Base-by-base conservation (phyloP, 2,888 invertebrate species). In the Eretmocerus hayati region DNA sequence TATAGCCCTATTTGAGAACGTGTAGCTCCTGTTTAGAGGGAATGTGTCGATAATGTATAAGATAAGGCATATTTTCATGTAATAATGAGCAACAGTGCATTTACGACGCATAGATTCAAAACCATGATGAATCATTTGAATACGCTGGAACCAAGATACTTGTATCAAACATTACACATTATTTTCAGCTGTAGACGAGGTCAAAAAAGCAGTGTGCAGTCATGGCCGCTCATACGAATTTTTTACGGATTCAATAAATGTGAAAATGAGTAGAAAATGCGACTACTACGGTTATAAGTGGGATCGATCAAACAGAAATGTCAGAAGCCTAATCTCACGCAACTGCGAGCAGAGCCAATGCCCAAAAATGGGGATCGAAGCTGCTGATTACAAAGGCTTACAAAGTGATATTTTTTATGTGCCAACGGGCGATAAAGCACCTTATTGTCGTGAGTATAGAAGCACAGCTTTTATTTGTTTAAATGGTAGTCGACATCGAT, bases 221-320 rank as follows among this genome's bases (percentile, higher is more conserved):
- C 82, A 82, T 56, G 80, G 80, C 1, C 74, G 80, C 2, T 74
- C 82, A 0, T 77, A 80, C 53, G 56, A 76, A 2, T 75, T 80
- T 21, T 78, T 81, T 56, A 81, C 76, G 0, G 80, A 81, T 59
- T 78, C 80, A 0, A 63, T 74, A 13, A 42, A 59, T 1, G 59
- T 60, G 4, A 42, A 52, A 23, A 71, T 64, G 53, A 63, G 59
- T 4, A 76, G 78, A 57, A 44, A 44, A 6, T 81, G 81, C 57
- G 73, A 73, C 0, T 80, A 80, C 50, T 74, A 72, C 61, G 77
- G 76, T 5, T 75, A 75, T 51, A 65, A 63, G 6, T 80, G 80
- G 80, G 74, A 80, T 55, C 64, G 75, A 48, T 73, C 76, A 3
- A 76, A 75, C 45, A 71, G 72, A 48, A 72, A 74, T 1, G 73